phyloP scores from a whole-genome alignment of 2,888 invertebrate genomes.

The Zele albiditarsus region DNA sequence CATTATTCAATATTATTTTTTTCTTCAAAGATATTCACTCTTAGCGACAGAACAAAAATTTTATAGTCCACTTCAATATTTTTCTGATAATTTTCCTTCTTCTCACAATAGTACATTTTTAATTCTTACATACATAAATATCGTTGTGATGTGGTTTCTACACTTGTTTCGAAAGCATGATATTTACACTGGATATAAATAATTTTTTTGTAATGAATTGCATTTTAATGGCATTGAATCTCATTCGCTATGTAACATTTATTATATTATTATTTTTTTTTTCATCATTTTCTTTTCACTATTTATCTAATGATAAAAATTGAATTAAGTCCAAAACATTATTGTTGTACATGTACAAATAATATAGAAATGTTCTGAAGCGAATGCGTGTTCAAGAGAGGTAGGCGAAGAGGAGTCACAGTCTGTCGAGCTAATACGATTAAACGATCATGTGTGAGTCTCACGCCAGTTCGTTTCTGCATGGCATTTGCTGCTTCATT shows the following conservation, averaged over 20 bases:
- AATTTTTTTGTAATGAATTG: neutral
- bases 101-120: neutral
- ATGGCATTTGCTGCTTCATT: slow-evolving; percentile 18
- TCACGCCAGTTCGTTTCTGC: slow-evolving; percentile 10
- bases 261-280: neutral
- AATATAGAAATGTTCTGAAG: neutral
- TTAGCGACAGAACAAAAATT: neutral
- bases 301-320: neutral
- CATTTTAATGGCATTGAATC: slow-evolving; percentile 9
- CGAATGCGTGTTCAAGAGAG: neutral
- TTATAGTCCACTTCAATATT: neutral
- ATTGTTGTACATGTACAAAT: neutral
- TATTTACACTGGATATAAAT: neutral
- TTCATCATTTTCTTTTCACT: neutral
- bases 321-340: neutral
- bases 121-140: neutral
- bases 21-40: neutral
- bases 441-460: neutral
- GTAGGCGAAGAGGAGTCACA: neutral
- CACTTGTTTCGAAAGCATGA: neutral
- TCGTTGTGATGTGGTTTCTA: neutral
- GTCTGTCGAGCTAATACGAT: neutral
- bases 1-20: neutral
- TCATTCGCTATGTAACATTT: neutral
- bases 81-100: neutral